Evolutionary conservation across 2,797 vertebrate genomes (phyloP).

Genomic region (Galagoides demidoff): DNA sequence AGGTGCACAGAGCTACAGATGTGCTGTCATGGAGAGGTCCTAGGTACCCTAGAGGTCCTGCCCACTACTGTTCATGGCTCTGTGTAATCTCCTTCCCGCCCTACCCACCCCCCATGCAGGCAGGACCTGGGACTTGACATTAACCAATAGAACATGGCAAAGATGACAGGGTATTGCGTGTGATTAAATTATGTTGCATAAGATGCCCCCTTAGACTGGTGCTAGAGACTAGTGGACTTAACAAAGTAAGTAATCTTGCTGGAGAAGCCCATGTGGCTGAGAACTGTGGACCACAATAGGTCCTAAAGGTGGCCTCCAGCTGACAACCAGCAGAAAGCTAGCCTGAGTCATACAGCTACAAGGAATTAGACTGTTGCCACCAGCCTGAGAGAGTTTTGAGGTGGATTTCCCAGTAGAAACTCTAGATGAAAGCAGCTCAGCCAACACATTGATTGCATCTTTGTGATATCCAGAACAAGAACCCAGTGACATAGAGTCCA

Average conservation of each 20-base stretch:
- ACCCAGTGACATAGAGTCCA: background rate
- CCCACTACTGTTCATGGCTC: background rate
- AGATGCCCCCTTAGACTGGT: background rate
- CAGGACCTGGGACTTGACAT: background rate
- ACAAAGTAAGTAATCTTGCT: background rate
- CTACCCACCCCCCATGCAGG: too few species aligned
- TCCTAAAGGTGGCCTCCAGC: background rate
- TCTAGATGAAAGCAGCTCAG: background rate
- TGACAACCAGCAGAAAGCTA: background rate
- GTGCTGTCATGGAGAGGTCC: accelerated
- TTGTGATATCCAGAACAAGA: background rate
- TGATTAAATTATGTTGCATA: background rate
- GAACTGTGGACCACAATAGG: too few species aligned
- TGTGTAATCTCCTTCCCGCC: background rate
- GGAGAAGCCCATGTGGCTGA: background rate
- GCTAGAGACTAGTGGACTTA: background rate
- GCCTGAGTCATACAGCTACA: background rate
- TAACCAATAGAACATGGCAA: background rate
- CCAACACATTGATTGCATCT: background rate
- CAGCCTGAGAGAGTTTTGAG: background rate
- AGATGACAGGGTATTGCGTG: accelerated
- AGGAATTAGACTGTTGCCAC: background rate
- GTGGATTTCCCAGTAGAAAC: accelerated
- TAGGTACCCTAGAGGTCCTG: accelerated
- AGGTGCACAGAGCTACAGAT: background rate